These are phyloP conservation scores for Leptestheria dahalacensis DNA, from an alignment of 1,140 invertebrate genomes.

Conservation along the genomic window DNA sequence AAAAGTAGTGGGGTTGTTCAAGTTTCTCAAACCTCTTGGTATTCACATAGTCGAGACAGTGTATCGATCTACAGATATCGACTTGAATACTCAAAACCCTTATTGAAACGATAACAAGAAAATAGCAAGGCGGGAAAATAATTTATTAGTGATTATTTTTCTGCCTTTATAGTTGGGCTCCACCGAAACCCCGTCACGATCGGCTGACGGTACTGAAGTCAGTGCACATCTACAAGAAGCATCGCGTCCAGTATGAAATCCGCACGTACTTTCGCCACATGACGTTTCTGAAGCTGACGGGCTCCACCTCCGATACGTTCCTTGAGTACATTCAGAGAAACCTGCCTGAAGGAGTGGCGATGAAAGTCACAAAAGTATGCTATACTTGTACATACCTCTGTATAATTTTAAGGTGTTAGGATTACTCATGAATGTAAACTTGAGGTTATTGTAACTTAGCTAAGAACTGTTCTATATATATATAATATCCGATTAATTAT, in stretches of 20 bases:
- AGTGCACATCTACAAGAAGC: conserved; percentile 83
- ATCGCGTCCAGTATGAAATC: conserved; percentile 88
- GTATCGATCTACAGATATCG: too few species aligned
- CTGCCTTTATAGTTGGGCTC: conserved; percentile 43
- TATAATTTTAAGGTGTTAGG: too few species aligned
- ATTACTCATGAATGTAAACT: too few species aligned
- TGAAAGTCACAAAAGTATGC: conserved; percentile 76
- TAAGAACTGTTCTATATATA: too few species aligned
- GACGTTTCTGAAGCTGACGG: conserved; percentile 69
- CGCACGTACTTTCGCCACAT: conserved; percentile 81
- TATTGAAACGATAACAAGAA: too few species aligned
- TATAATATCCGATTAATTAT: too few species aligned
- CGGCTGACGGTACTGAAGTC: conserved; percentile 69
- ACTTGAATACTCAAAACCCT: too few species aligned
- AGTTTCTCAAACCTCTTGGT: too few species aligned
- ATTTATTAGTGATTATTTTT: conserved; percentile 20
- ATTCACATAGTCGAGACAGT: too few species aligned
- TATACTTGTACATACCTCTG: too few species aligned
- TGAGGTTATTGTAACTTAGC: too few species aligned
- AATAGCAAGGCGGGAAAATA: too few species aligned
- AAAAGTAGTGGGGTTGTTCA: conserved; percentile 6
- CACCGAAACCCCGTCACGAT: conserved; percentile 52
- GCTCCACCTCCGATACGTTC: conserved; percentile 87
- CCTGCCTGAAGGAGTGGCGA: conserved; percentile 88
- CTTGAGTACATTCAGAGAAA: conserved; percentile 94